A percentile compares a stretch with the other conserved stretches of the same genome.
Evolutionary conservation across 1,140 invertebrate genomes (phyloP).

Genomic region (Calephelis nemesis): DNA sequence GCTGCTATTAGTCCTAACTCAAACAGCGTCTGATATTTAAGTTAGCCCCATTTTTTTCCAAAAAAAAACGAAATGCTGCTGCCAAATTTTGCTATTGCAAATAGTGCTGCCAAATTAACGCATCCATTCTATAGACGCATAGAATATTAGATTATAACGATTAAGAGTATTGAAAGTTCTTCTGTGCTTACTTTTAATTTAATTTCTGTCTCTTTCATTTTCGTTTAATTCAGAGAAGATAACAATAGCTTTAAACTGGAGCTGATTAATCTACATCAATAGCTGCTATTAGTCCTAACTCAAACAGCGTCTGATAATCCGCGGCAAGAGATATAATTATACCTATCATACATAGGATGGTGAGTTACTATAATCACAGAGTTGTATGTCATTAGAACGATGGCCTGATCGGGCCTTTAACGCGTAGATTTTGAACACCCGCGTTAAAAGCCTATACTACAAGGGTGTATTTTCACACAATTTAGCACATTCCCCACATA

Average conservation of each 20-base stretch:
- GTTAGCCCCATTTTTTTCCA: no score
- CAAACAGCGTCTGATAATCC: conserved; percentile 20
- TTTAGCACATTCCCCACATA: conserved; percentile 44
- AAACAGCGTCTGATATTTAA: conserved; percentile 3
- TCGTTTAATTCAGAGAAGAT: no score
- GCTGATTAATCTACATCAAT: no score
- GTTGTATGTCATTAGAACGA: conserved; percentile 32
- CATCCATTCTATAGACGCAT: no score
- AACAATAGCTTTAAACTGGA: no score
- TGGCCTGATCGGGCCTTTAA: conserved; percentile 38
- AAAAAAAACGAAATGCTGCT: no score
- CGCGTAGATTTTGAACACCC: conserved; percentile 72
- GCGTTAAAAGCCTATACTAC: conserved; percentile 76
- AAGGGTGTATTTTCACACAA: conserved; percentile 57
- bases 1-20: background rate
- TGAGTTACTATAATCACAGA: conserved; percentile 45
- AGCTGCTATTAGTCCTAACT: background rate
- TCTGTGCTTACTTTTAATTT: no score
- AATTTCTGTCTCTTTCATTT: no score
- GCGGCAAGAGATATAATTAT: conserved; percentile 35
- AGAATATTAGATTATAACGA: no score
- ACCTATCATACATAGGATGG: conserved; percentile 47
- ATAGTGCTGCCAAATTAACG: no score
- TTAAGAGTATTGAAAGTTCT: no score
- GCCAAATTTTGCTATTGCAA: no score